Base-by-base conservation (phyloP, 2,113 vertebrate species). In the Mus pahari region DNA sequence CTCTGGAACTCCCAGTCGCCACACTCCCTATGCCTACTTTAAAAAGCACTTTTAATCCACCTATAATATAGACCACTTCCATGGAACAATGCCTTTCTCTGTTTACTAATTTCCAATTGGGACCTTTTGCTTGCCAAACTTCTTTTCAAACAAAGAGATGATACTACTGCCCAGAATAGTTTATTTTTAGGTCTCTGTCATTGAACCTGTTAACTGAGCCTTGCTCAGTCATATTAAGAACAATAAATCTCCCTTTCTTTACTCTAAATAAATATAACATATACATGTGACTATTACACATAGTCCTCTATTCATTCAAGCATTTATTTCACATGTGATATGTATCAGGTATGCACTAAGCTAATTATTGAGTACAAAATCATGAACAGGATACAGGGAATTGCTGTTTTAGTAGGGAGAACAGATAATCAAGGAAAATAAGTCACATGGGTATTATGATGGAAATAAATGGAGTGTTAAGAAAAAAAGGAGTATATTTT, bases 361-460 rank as follows among this genome's bases (percentile, higher is more conserved):
- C 14, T 68, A 84, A 45, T 82, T 86, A 75, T 17, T 89, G 45
- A 93, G n/a, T 20, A 89, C 3, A 31, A n/a, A 93, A 55, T 91
- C 88, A 97, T 81, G n/a, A 96, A 75, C 10, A 90, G 78, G 33
- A 84, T 5, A 83, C 2, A 86, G 7, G 26, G 36, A 58, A 58
- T 58, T 20, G 5, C 20, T 13, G 3, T 86, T 94, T 92, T 93
- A 86, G 17, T 33, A 36, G 36, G 10, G 5, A 93, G 89, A 42
- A 94, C 19, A 96, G n/a, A 74, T 28, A 88, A 93, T 73, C 24
- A 95, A 55, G 8, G 6, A 20, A 77, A 84, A 91, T 78, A 94
- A 89, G 70, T 81, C 68, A 86, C 36, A 53, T 79, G n/a, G 64
- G 24, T 84, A 26, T 55, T 87, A 84, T 24, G 3, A 48, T 78